These are phyloP conservation scores for Epirrhoe alternata DNA, from an alignment of 2,888 invertebrate genomes.

Conservation along the genomic window DNA sequence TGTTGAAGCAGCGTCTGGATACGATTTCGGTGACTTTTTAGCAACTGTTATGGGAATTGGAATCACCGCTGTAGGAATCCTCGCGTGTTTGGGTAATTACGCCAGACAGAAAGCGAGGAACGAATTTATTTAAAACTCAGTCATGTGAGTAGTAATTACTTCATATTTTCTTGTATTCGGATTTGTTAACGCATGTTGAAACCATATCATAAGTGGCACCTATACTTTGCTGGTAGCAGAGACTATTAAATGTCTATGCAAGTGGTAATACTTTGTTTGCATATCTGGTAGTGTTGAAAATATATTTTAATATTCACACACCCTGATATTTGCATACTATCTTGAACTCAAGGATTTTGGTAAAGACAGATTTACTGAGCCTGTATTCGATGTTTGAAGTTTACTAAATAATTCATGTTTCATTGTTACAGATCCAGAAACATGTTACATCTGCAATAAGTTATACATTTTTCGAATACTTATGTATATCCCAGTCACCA, in stretches of 20 bases:
- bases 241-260: too few species aligned
- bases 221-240: too few species aligned
- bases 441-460: neutral
- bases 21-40: conserved; percentile 88
- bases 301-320: neutral
- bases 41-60: conserved; percentile 87
- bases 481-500: neutral
- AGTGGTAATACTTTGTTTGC: conserved; percentile 9
- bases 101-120: conserved; percentile 86
- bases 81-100: conserved; percentile 89
- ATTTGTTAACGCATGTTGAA: neutral
- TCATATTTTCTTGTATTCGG: neutral
- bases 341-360: neutral
- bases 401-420: neutral
- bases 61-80: conserved; percentile 85
- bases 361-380: too few species aligned
- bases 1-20: conserved; percentile 82
- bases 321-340: neutral
- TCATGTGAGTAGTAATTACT: conserved; percentile 51
- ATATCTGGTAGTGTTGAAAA: conserved; percentile 15
- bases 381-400: too few species aligned
- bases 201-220: too few species aligned
- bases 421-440: conserved; percentile 23
- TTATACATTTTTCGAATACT: neutral
- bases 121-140: conserved; percentile 71